A percentile compares a stretch with the other conserved stretches of the same genome.
Conservation (phyloP, 2,113 vertebrate genomes). For the Strigops habroptila region DNA sequence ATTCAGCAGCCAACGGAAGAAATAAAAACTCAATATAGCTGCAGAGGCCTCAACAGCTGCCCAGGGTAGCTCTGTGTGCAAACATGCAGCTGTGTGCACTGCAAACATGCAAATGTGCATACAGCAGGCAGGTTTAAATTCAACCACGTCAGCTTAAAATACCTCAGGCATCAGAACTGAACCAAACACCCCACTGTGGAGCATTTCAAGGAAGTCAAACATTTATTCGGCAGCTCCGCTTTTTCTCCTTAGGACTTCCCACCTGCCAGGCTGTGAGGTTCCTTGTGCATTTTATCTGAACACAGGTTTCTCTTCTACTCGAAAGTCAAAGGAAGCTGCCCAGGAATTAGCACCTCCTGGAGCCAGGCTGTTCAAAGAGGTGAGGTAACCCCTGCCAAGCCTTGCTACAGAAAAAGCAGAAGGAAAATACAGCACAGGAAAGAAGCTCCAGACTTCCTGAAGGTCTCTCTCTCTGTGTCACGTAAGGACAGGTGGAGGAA, state of each 20-base stretch:
- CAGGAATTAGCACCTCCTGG: neutral
- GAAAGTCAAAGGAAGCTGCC: neutral
- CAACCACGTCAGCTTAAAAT: neutral
- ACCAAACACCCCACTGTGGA: neutral
- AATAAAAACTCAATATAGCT: conserved; percentile 24
- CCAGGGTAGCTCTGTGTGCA: neutral
- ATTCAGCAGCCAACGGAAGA: neutral
- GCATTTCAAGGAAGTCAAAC: neutral
- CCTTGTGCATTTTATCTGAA: neutral
- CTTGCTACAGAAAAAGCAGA: neutral
- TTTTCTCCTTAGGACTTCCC: neutral
- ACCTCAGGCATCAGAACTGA: neutral
- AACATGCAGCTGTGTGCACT: neutral
- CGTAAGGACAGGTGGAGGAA: neutral
- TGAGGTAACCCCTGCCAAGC: neutral
- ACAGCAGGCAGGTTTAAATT: neutral
- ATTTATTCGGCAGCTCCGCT: neutral
- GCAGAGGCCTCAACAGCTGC: neutral
- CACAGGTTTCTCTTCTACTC: neutral
- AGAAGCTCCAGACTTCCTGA: neutral
- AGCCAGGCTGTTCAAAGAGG: neutral
- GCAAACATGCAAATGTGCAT: neutral
- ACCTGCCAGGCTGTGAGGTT: neutral
- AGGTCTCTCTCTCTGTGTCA: neutral
- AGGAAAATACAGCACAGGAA: neutral